These are phyloP conservation scores for Scatophagus argus DNA, from an alignment of 2,113 vertebrate genomes.

Conservation along the genomic window DNA sequence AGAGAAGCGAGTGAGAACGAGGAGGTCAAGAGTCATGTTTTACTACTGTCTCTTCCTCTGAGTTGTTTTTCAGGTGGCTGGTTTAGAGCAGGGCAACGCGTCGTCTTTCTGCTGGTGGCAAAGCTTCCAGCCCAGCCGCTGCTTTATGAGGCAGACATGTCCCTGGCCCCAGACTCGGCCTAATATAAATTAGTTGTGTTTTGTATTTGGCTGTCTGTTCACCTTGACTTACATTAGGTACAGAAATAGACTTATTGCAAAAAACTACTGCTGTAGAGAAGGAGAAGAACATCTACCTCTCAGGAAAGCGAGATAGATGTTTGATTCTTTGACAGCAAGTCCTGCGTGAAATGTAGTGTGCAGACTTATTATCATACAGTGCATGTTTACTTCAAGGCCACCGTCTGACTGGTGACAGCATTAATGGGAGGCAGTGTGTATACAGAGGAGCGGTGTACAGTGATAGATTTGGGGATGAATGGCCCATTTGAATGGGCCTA, in stretches of 20 bases:
- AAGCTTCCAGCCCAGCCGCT: not conserved
- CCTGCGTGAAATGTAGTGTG: conserved; percentile 72
- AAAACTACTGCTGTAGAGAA: conserved; percentile 6
- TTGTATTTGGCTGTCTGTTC: conserved; percentile 53
- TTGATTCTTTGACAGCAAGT: conserved; percentile 69
- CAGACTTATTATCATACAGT: conserved; percentile 69
- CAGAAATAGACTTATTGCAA: conserved; percentile 44
- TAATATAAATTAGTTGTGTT: conserved; percentile 51
- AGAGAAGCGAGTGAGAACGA: not conserved
- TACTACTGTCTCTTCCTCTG: conserved; percentile 12
- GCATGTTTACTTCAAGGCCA: conserved; percentile 72
- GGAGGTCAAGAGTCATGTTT: conserved; percentile 49
- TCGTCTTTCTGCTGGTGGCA: conserved; percentile 16
- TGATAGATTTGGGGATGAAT: conserved; percentile 58
- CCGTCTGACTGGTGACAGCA: conserved; percentile 56
- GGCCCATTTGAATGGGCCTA: conserved; percentile 45
- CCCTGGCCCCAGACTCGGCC: not conserved
- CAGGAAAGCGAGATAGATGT: conserved; percentile 54
- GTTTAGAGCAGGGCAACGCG: conserved; percentile 18
- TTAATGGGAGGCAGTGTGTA: conserved; percentile 58
- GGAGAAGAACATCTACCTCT: conserved; percentile 24
- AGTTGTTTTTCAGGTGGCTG: conserved; percentile 56
- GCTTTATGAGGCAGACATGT: conserved; percentile 51
- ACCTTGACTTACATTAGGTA: conserved; percentile 43
- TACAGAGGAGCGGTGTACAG: conserved; percentile 45